phyloP scores from a whole-genome alignment of 2,797 vertebrate species.

The Melanotaenia trifasciata region DNA sequence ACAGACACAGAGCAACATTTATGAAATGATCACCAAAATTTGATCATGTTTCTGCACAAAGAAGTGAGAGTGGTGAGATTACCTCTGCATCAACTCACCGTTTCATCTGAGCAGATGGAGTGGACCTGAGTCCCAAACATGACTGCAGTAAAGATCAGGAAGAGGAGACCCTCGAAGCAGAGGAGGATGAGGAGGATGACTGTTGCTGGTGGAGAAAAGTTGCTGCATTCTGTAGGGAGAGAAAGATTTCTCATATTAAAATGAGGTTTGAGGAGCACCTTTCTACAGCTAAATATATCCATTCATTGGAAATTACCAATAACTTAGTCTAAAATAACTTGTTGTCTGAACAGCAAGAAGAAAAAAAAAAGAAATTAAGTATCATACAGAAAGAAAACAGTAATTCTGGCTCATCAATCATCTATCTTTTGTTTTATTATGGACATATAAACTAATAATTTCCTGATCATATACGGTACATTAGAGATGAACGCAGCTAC shows the following conservation, averaged over 20 bases:
- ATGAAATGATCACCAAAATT: not conserved
- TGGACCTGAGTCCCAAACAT: conserved; percentile 99
- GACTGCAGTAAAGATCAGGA: conserved; percentile 96
- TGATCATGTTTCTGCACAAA: not conserved
- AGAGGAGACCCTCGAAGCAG: conserved; percentile 96
- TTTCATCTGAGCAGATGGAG: conserved; percentile 97
- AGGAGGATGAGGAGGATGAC: conserved; percentile 97
- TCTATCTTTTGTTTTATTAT: too few relatives aligned
- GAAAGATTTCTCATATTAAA: not conserved
- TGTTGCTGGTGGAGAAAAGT: conserved; percentile 94
- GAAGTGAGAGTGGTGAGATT: not conserved
- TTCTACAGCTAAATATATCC: not conserved
- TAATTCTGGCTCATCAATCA: too few relatives aligned
- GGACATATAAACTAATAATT: too few relatives aligned
- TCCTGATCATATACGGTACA: not conserved
- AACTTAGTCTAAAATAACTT: too few relatives aligned
- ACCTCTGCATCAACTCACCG: conserved; percentile 83
- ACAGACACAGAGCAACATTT: not conserved
- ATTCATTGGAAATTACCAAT: not conserved
- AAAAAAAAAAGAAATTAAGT: too few relatives aligned
- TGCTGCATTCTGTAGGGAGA: conserved; percentile 90
- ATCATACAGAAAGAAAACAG: too few relatives aligned
- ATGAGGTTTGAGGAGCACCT: not conserved
- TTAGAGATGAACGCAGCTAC: not conserved
- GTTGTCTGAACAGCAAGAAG: too few relatives aligned